phyloP scores from a whole-genome alignment of 2,113 vertebrate genomes.

The Ivindomyrus marchei region DNA sequence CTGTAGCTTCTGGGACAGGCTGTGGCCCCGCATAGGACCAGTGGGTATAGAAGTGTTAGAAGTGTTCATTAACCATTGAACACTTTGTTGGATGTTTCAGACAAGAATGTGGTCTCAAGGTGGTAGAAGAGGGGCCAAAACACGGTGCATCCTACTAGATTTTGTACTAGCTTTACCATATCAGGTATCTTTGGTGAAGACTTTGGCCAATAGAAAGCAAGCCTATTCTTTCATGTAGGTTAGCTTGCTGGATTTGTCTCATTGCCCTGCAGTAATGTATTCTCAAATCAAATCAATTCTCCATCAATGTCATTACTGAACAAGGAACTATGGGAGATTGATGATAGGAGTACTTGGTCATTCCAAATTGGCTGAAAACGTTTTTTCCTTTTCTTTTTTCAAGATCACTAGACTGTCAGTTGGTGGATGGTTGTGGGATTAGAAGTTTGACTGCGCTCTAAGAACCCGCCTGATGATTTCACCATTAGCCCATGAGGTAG shows the following conservation, averaged over 20 bases:
- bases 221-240: neutral
- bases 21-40: neutral
- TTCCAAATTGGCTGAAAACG: neutral
- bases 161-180: neutral
- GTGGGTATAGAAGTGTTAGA: neutral
- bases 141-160: neutral
- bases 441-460: constrained; percentile 32
- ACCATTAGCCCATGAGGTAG: constrained; percentile 91
- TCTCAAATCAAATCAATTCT: neutral
- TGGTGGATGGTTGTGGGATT: neutral
- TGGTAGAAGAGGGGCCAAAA: neutral
- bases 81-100: neutral
- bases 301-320: neutral
- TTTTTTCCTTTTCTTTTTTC: neutral
- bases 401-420: neutral
- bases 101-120: neutral
- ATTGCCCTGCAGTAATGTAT: neutral
- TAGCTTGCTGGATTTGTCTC: neutral
- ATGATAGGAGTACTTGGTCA: neutral
- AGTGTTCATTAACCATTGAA: neutral
- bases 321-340: neutral
- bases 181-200: neutral
- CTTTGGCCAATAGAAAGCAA: neutral
- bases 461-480: constrained; percentile 96
- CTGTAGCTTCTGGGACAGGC: neutral